These are phyloP conservation scores for Meiosimyza platycephala DNA, from an alignment of 2,888 invertebrate genomes.

Conservation along the genomic window DNA sequence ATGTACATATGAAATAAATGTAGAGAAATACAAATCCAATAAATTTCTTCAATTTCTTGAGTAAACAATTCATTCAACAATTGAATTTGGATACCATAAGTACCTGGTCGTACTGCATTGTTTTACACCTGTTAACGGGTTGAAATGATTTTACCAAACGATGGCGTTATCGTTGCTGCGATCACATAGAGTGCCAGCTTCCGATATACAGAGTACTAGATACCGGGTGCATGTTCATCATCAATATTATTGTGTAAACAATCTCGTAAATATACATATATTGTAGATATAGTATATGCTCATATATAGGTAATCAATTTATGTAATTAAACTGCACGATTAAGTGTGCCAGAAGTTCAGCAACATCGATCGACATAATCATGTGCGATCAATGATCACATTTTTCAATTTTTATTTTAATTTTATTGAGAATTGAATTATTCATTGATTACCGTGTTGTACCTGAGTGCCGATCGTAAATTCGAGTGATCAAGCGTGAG, in stretches of 20 bases:
- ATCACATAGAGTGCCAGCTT: constrained; percentile 30
- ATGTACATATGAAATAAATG: too few species aligned
- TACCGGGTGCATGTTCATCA: constrained; percentile 13
- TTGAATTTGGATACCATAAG: constrained; percentile 3
- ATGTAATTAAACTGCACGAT: neutral
- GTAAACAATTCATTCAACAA: constrained; percentile 30
- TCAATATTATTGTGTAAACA: constrained; percentile 27
- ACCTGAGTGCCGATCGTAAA: too few species aligned
- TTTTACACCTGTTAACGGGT: constrained; percentile 27
- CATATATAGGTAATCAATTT: neutral
- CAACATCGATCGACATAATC: too few species aligned
- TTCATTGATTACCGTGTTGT: too few species aligned
- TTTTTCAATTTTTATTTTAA: too few species aligned
- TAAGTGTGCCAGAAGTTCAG: constrained; percentile 34
- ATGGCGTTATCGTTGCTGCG: constrained; percentile 5
- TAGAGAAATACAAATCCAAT: constrained; percentile 3
- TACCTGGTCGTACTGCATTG: neutral
- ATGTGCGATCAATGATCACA: too few species aligned
- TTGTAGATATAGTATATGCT: constrained; percentile 18
- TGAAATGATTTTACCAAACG: neutral
- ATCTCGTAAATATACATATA: constrained; percentile 13
- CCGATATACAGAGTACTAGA: constrained; percentile 28
- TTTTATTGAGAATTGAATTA: too few species aligned
- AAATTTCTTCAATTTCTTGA: constrained; percentile 31
- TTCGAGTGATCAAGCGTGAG: too few species aligned